Evolutionary conservation across 2,113 vertebrate genomes (phyloP).

Genomic region (Salvelinus sp.): DNA sequence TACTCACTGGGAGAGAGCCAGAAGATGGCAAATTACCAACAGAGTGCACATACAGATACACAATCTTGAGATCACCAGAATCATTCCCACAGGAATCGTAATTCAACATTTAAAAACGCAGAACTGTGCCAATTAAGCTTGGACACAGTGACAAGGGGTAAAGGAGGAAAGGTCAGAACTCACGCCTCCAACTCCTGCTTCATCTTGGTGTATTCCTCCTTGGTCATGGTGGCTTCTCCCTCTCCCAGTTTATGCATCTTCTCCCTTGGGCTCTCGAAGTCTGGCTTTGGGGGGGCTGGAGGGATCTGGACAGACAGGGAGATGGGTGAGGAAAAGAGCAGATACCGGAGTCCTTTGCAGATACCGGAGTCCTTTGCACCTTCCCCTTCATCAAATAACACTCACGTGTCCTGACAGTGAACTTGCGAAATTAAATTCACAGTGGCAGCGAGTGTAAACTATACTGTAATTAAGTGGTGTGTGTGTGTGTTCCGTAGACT

Average conservation of each 20-base stretch:
- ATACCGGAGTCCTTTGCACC: too few species aligned
- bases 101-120: background rate
- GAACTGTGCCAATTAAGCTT: background rate
- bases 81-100: background rate
- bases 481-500: too few species aligned
- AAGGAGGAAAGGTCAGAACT: constrained; percentile 50
- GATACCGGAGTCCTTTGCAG: too few species aligned
- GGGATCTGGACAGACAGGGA: constrained; percentile 80
- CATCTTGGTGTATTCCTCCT: constrained; percentile 97
- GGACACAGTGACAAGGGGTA: too few species aligned
- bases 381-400: too few species aligned
- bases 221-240: constrained; percentile 95
- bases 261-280: constrained; percentile 94
- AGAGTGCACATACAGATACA: background rate
- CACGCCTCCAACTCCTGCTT: constrained; percentile 98
- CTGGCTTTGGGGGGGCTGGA: constrained; percentile 90
- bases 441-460: too few species aligned
- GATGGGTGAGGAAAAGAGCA: too few species aligned
- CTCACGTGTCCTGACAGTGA: too few species aligned
- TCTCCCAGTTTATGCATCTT: constrained; percentile 98
- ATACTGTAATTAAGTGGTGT: too few species aligned
- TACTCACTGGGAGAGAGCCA: constrained; percentile 74
- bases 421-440: too few species aligned
- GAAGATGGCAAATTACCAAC: constrained; percentile 41
- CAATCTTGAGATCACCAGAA: background rate